These are phyloP conservation scores for Thysanoteuthis rhombus DNA, from an alignment of 2,888 invertebrate species.

Conservation along the genomic window DNA sequence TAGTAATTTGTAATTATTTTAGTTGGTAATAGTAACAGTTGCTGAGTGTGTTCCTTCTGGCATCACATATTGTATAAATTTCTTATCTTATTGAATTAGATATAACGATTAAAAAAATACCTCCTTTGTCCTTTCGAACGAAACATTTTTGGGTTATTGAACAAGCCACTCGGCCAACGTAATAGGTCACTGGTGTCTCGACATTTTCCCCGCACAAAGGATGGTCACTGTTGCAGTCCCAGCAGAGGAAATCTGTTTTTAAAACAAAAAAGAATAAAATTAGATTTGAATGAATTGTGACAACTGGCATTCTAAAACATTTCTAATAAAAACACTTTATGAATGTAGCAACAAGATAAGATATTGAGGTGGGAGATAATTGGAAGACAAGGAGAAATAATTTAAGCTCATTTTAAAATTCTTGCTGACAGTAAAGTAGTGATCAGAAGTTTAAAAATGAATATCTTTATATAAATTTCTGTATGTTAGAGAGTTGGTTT, in stretches of 20 bases:
- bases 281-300: not conserved
- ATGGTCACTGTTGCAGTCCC: conserved; percentile 43
- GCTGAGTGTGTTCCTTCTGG: too few relatives aligned
- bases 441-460: too few relatives aligned
- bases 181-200: conserved; percentile 37
- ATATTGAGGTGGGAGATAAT: too few relatives aligned
- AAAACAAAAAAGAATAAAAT: not conserved
- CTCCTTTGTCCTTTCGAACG: conserved; percentile 41
- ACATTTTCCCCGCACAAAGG: conserved; percentile 39
- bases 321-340: not conserved
- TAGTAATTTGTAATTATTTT: too few relatives aligned
- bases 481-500: too few relatives aligned
- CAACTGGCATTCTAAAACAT: conserved; percentile 17
- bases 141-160: conserved; percentile 42
- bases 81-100: not conserved
- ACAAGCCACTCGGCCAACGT: conserved; percentile 40
- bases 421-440: too few relatives aligned
- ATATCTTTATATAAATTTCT: too few relatives aligned
- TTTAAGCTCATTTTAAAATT: too few relatives aligned
- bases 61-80: too few relatives aligned
- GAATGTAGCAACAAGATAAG: too few relatives aligned
- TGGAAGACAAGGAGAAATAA: too few relatives aligned
- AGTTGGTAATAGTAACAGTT: too few relatives aligned
- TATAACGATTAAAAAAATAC: conserved; percentile 31
- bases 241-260: conserved; percentile 42